Evolutionary conservation across 2,888 invertebrate genomes (phyloP), one percentile per base, ranked within the genome.

Genomic region (Odontocerum albicorne): DNA sequence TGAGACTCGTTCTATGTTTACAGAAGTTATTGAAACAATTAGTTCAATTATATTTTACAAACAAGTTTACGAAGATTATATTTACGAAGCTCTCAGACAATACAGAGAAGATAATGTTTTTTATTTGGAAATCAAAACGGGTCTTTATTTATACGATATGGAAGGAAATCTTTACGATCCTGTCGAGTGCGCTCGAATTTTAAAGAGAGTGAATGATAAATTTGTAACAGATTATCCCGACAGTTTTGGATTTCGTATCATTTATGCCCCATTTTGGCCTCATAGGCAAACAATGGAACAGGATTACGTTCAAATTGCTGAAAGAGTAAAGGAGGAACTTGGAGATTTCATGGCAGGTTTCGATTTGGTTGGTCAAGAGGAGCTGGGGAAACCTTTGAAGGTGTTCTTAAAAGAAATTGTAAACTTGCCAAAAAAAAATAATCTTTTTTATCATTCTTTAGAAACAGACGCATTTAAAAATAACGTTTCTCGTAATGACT

Each of bases 331-430:
- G 66, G 64, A 64, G 1, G 66, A 70, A 6, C 82, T 83, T 67
- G 86, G 89, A 0, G 76, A 84, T 10, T 80, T 85, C 55, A 75
- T 91, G 32, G 86, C 84, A 19, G 92, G 91, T 4, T 89, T 91
- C 62, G 91, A 92, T 72, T 74, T 92, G 55, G 89, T 91, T 0
- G 90, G 90, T 0, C 86, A 87, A 65, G 92, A 92, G 67, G 90
- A 91, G 64, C 67, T 72, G 42, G 89, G 89, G 0, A 70, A 72
- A 22, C 83, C 87, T 0, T 68, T 91, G 0, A 67, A 77, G 27
- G 77, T 82, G 15, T 88, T 85, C 57, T 72, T 80, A 0, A 74
- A 83, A 0, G 72, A 81, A 57, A 66, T 90, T 27, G 62, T 77
- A 19, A 66, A 69, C 3, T 67, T 78, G 1, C 73, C 77, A 0